Base-by-base conservation (phyloP, 2,888 invertebrate genomes). In the Nomada flava region DNA sequence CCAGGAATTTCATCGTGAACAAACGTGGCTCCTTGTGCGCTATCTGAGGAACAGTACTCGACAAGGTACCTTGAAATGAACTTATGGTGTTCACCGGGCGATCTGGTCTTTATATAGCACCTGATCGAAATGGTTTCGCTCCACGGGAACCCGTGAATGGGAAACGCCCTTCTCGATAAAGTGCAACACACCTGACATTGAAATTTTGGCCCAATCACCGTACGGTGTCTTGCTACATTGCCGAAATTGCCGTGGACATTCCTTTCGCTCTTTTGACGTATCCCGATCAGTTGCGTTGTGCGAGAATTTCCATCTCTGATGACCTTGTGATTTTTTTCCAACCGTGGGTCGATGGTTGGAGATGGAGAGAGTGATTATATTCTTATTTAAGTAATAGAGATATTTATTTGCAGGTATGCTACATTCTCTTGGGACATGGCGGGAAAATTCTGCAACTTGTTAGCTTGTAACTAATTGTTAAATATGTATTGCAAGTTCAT, bases 11-110 rank as follows among this genome's bases (percentile, higher is more conserved):
- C 92, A 92, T 92, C 68, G 15, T 71, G 84, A 65, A 69, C 1
- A 50, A 62, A 59, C 50, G 36, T 63, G 82, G 89, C 86, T 91
- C 85, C 88, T 87, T 79, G 63, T 79, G 87, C 91, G 91, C 91
- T 91, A 87, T 86, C 86, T 86, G 87, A 72, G 79, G 75, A 78
- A 84, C 91, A 91, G 91, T 89, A 91, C 89, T 91, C 91, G 91
- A 89, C 82, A 86, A 89, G 90, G 89, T 88, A 88, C 90, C 86
- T 86, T 84, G 86, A 64, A 75, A 76, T 67, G 80, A 71, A 87
- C 88, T 86, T 72, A 86, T 84, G 71, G 77, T 82, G 83, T 86
- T 76, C 75, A 71, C 76, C 74, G 53, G 26, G 62, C 60, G 79
- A 53, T 26, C 81, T 57, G 65, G 82, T 70, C 89, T 88, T 90